Base-by-base conservation (phyloP, 1,140 invertebrate species). In the Dryas iulia region DNA sequence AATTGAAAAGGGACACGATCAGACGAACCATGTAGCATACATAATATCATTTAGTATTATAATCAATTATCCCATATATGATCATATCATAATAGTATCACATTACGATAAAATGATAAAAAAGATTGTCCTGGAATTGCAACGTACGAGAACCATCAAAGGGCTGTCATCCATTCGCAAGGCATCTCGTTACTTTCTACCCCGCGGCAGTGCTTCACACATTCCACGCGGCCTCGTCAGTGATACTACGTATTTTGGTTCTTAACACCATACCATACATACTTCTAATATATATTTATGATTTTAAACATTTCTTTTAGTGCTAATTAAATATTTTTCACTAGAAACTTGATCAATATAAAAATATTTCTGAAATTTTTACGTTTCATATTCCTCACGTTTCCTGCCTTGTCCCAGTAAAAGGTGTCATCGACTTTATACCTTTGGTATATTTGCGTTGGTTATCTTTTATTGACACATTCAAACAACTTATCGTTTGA, bases 401-500 rank as follows among this genome's bases (percentile, higher is more conserved):
- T 64, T 64, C 74, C 72, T 74, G 66, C 65, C 59, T 71, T 78
- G 74, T 74, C 72, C 73, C 69, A 77, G 66, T 81, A 80, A 73
- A 74, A 77, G 69, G 75, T 83, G 81, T 87, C 86, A 84, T 86
- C 81, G 83, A 86, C 83, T 77, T 74, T 69, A 70, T 72, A 74
- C 70, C 66, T 83, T 47, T 47, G 39, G 39, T 47, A 21, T 77
- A 84, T 90, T 88, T 87, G 79, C 77, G 31, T 83, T 81, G 30
- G 70, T 86, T 90, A 90, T 90, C 87, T 86, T 67, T 76, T 87
- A 82, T 90, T 88, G 84, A 90, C 86, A 88, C 81, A 77, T 87
- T 79, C 81, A 80, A 86, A 81, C 79, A 75, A 84, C 78, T 89
- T 90, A 90, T 90, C 87, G 84, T 83, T 85, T 81, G 83, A 72